Percentiles rank a stretch among this genome's conserved stretches.
phyloP scores from a whole-genome alignment of 2,113 vertebrate genomes.

The Helogale parvula region DNA sequence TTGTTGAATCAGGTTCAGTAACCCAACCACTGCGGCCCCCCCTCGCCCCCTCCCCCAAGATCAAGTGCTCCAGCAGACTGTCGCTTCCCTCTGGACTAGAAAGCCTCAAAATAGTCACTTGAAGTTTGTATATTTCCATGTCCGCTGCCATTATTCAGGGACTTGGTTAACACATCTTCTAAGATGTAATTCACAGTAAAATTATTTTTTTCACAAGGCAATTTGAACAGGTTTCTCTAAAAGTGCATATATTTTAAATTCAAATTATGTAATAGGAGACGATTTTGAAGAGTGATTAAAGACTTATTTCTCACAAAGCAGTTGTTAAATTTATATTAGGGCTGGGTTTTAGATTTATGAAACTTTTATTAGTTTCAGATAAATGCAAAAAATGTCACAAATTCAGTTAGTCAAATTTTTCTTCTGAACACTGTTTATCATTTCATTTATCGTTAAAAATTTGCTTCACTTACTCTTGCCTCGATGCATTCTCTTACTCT shows the following conservation, averaged over 20 bases:
- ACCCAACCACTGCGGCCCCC: fast-evolving
- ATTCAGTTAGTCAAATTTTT: background rate
- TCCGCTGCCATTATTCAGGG: background rate
- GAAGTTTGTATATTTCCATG: background rate
- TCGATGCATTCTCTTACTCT: background rate
- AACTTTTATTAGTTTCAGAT: conserved; percentile 50
- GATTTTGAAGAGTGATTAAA: background rate
- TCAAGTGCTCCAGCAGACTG: background rate
- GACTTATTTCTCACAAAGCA: conserved; percentile 49
- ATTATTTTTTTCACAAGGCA: background rate
- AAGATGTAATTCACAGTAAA: background rate
- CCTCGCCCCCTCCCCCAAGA: background rate
- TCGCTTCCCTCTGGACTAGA: background rate
- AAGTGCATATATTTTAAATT: background rate
- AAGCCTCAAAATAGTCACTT: background rate
- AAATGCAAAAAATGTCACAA: conserved; percentile 60
- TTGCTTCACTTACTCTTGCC: background rate
- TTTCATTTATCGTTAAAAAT: conserved; percentile 26
- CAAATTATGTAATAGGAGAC: conserved; percentile 58
- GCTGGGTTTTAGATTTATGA: conserved; percentile 42
- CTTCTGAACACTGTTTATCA: background rate
- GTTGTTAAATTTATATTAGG: conserved; percentile 46
- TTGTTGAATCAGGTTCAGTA: background rate
- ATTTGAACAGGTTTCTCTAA: background rate
- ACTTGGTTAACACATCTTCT: background rate